phyloP scores from a whole-genome alignment of 2,888 invertebrate genomes.

The Pecten maximus region DNA sequence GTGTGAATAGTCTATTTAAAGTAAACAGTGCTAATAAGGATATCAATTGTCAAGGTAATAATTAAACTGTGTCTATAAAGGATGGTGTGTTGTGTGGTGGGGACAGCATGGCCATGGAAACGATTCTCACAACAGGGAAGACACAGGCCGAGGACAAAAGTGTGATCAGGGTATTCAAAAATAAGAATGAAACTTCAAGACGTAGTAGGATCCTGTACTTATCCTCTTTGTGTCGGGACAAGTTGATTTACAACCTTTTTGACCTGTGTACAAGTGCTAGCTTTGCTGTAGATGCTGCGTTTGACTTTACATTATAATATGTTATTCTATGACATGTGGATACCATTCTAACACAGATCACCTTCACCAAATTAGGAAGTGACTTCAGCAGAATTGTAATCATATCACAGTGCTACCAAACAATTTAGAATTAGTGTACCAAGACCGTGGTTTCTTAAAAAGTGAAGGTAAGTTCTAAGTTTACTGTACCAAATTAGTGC shows the following conservation, averaged over 20 bases:
- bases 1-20: background rate
- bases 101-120: background rate
- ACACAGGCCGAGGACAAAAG: background rate
- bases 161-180: background rate
- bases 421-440: too few relatives aligned
- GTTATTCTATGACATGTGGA: too few relatives aligned
- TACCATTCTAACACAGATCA: too few relatives aligned
- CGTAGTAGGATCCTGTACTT: background rate
- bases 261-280: background rate
- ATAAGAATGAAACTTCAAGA: background rate
- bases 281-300: too few relatives aligned
- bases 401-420: too few relatives aligned
- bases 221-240: background rate
- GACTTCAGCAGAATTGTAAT: too few relatives aligned
- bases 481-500: too few relatives aligned
- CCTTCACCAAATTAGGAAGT: too few relatives aligned
- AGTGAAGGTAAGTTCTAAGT: too few relatives aligned
- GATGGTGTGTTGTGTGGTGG: background rate
- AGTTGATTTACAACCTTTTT: background rate
- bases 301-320: too few relatives aligned
- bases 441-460: too few relatives aligned
- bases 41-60: constrained; percentile 13
- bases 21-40: background rate
- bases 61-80: background rate
- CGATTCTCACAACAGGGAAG: background rate